Percentiles rank a stretch among this genome's conserved stretches.
Evolutionary conservation across 2,888 invertebrate genomes (phyloP).

Genomic region (Petrophora chlorosata): DNA sequence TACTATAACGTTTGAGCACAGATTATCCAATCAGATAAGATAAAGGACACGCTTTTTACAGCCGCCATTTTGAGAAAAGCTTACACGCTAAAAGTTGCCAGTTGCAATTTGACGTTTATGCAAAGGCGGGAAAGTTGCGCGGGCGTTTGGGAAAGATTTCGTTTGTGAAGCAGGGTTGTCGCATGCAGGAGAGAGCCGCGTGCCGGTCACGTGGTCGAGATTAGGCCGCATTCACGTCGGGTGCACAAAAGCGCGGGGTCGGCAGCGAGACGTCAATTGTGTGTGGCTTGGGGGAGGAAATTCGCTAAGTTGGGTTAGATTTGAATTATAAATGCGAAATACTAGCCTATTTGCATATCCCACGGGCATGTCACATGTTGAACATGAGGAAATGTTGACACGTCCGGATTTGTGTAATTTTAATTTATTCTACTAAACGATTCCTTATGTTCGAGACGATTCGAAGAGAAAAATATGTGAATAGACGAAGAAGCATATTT

Average conservation of each 20-base stretch:
- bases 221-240: constrained; percentile 78
- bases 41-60: constrained; percentile 81
- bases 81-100: constrained; percentile 55
- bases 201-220: constrained; percentile 77
- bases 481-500: too few relatives aligned
- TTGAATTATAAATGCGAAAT: constrained; percentile 79
- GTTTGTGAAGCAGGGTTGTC: constrained; percentile 62
- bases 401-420: background rate
- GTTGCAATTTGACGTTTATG: constrained; percentile 50
- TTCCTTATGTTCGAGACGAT: too few relatives aligned
- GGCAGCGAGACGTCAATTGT: constrained; percentile 76
- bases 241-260: constrained; percentile 70
- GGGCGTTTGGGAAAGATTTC: constrained; percentile 53
- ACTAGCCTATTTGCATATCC: constrained; percentile 80
- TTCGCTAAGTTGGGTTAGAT: constrained; percentile 78
- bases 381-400: constrained; percentile 8
- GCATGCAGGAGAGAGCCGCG: constrained; percentile 73
- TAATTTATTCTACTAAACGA: too few relatives aligned
- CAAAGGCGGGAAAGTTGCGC: constrained; percentile 44
- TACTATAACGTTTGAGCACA: constrained; percentile 80
- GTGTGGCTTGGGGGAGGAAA: constrained; percentile 74
- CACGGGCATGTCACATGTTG: constrained; percentile 56
- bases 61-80: constrained; percentile 41
- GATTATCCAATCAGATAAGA: constrained; percentile 84
- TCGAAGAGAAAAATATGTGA: too few relatives aligned